Conservation (phyloP, 2,888 invertebrate genomes). For the Phyllotreta striolata region DNA sequence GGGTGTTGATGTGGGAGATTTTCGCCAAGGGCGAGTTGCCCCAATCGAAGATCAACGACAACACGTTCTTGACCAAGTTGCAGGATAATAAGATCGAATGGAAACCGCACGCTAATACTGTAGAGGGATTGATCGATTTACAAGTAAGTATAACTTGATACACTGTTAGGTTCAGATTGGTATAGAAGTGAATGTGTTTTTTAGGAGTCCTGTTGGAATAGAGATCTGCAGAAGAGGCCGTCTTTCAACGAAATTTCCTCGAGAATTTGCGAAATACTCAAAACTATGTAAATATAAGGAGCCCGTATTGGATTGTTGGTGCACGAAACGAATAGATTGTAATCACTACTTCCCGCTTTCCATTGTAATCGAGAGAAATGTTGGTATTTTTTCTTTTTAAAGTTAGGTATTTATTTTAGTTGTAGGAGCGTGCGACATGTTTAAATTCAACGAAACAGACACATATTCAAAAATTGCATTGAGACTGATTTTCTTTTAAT, state of each 20-base stretch:
- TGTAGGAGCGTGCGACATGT: constrained; percentile 35
- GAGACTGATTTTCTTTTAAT: constrained; percentile 2
- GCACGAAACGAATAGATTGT: constrained; percentile 39
- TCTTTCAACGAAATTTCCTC: constrained; percentile 70
- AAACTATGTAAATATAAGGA: constrained; percentile 56
- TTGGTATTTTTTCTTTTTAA: constrained; percentile 26
- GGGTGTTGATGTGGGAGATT: constrained; percentile 90
- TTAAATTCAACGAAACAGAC: constrained; percentile 2
- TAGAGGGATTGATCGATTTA: constrained; percentile 68
- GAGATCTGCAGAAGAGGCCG: constrained; percentile 73
- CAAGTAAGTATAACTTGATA: constrained; percentile 58
- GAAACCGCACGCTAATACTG: constrained; percentile 72
- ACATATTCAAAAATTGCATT: not conserved
- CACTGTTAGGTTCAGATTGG: not conserved
- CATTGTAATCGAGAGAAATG: not conserved
- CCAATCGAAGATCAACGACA: constrained; percentile 78
- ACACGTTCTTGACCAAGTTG: constrained; percentile 72
- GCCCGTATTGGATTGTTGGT: constrained; percentile 6
- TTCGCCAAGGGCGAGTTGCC: constrained; percentile 81
- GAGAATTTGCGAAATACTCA: constrained; percentile 63
- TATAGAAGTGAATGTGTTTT: constrained; percentile 30
- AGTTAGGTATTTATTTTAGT: constrained; percentile 40
- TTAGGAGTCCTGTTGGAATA: constrained; percentile 68
- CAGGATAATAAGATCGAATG: constrained; percentile 73
- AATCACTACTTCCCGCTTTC: constrained; percentile 41